Evolutionary conservation across 2,888 invertebrate species (phyloP), one percentile per base, ranked within the genome.

Genomic region (Megaustenia siamemsis): DNA sequence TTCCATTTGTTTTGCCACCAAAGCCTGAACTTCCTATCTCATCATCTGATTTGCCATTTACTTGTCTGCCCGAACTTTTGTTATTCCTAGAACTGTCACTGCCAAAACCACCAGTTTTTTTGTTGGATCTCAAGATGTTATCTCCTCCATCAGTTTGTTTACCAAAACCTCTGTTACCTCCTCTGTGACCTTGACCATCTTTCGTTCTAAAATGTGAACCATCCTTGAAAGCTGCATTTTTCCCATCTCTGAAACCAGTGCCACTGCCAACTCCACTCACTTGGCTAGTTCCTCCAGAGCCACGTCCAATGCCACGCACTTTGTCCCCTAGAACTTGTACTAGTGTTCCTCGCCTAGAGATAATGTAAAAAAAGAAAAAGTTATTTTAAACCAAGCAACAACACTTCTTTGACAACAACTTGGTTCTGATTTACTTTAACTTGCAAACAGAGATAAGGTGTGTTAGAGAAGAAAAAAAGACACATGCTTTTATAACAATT

Each of bases 251-350:
- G 49, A 60, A 81, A 68, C 68, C 45, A 24, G 24, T 35, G 38
- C 78, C 40, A 28, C 56, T 43, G 0, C 66, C 76, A 49, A 83
- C 63, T 8, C 76, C 83, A 66, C 76, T 83, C 15, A 45, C 28
- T n/a, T 76, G 75, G 12, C 40, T 32, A 53, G 18, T 60, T 38
- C 15, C 18, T 0, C 71, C 78, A 56, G 38, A 60, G n/a, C 83
- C 83, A 43, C 83, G 69, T 24, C 83, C 83, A 32, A 84, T 78
- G 18, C 83, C 83, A 18, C 83, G 53, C 40, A 84, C 73, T 43
- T 84, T 84, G 0, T 71, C 71, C 10, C 83, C 83, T 24, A 84
- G 40, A 40, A 79, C 79, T 38, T 69, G 60, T 18, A 56, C 79
- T 28, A 84, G 32, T 28, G 56, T 56, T 60, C 83, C 79, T 71